These are phyloP conservation scores for Cosmorhoe ocellata DNA, from an alignment of 2,888 invertebrate species.

Conservation along the genomic window DNA sequence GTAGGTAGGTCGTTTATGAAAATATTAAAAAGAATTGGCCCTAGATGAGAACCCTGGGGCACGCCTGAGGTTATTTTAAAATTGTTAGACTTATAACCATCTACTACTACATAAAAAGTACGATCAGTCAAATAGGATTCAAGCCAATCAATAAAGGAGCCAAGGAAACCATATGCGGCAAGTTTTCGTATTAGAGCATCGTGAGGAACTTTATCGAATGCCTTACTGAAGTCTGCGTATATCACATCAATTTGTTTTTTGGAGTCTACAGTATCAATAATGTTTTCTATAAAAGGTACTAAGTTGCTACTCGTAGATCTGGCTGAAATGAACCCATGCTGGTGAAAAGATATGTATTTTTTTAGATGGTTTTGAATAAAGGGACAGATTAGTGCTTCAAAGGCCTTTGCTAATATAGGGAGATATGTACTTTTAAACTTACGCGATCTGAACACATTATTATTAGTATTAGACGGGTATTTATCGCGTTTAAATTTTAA, in stretches of 20 bases:
- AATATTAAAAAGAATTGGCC: conserved; percentile 7
- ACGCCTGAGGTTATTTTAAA: background rate
- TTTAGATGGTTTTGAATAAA: background rate
- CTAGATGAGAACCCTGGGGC: conserved; percentile 6
- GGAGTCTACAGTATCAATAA: background rate
- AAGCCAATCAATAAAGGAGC: background rate
- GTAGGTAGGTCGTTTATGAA: conserved; percentile 2
- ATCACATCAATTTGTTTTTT: background rate
- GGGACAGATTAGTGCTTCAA: conserved; percentile 1
- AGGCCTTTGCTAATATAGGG: background rate
- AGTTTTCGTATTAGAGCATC: background rate
- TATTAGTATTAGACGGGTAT: no score
- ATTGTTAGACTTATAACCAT: background rate
- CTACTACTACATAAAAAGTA: background rate
- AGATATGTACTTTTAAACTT: no score
- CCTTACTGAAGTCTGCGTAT: conserved; percentile 1
- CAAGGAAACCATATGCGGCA: background rate
- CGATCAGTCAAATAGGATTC: conserved; percentile 1
- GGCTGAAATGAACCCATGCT: background rate
- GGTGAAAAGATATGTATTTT: background rate
- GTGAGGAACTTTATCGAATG: background rate
- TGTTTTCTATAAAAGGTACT: background rate
- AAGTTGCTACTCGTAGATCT: background rate
- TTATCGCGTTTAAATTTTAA: background rate
- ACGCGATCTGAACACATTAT: no score